Percentiles rank a stretch among this genome's conserved stretches.
phyloP scores from a whole-genome alignment of 2,888 invertebrate genomes.

The Napeogenes sylphis region DNA sequence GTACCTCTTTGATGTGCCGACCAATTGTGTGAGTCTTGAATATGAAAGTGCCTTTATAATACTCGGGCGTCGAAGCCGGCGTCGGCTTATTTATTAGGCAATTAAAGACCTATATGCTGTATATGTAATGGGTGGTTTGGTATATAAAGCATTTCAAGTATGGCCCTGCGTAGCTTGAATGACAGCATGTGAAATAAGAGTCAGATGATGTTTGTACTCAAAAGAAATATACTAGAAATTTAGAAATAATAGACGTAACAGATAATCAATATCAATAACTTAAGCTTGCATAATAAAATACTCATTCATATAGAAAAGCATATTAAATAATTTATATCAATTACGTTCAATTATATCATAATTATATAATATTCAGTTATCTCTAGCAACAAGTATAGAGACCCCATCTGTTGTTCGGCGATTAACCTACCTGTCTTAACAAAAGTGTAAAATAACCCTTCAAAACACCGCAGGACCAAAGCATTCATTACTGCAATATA shows the following conservation, averaged over 20 bases:
- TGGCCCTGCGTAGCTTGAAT: conserved; percentile 8
- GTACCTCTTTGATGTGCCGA: conserved; percentile 70
- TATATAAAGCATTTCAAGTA: conserved; percentile 18
- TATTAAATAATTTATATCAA: too few relatives aligned
- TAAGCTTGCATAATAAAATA: too few relatives aligned
- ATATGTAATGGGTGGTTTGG: conserved; percentile 27
- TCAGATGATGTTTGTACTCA: not conserved
- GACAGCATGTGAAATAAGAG: conserved; percentile 5
- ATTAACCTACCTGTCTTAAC: conserved; percentile 43
- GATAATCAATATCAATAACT: too few relatives aligned
- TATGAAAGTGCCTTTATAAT: conserved; percentile 68
- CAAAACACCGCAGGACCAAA: conserved; percentile 47
- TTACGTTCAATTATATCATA: too few relatives aligned
- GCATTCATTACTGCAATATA: conserved; percentile 50
- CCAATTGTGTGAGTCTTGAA: conserved; percentile 62
- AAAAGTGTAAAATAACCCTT: conserved; percentile 53
- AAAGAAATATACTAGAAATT: not conserved
- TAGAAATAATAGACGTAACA: too few relatives aligned
- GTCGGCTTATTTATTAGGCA: conserved; percentile 44
- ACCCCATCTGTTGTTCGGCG: conserved; percentile 34
- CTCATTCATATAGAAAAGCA: too few relatives aligned
- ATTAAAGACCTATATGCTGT: conserved; percentile 37
- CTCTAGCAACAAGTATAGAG: conserved; percentile 21
- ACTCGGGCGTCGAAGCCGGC: conserved; percentile 52
- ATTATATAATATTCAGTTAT: too few relatives aligned